Evolutionary conservation across 2,113 vertebrate species (phyloP).

Genomic region (Myotis lucifugus): DNA sequence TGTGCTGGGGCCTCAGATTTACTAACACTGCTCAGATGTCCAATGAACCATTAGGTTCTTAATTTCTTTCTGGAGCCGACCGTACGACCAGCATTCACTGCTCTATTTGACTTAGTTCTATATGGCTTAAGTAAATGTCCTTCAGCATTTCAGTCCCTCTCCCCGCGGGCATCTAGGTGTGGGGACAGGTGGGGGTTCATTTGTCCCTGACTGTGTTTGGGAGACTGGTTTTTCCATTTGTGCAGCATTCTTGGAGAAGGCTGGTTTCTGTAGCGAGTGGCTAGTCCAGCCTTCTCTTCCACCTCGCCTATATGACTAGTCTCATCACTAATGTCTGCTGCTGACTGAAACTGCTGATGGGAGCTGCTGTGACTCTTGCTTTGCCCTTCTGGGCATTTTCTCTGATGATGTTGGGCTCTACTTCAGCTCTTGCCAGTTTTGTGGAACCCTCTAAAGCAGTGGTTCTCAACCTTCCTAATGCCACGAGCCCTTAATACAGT

Average conservation of each 20-base stretch:
- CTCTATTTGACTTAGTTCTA: background rate
- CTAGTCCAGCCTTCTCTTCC: background rate
- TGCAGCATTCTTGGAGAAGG: background rate
- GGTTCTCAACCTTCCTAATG: too few relatives aligned
- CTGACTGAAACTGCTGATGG: background rate
- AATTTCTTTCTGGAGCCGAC: background rate
- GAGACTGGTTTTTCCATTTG: background rate
- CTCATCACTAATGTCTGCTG: background rate
- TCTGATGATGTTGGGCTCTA: background rate
- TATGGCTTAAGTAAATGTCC: background rate
- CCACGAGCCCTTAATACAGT: too few relatives aligned
- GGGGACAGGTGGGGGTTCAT: background rate
- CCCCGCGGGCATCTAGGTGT: background rate
- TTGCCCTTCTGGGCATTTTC: background rate
- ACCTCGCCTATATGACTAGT: background rate
- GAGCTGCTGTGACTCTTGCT: background rate
- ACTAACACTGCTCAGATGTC: background rate
- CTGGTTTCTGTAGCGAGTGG: background rate
- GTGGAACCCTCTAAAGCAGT: background rate
- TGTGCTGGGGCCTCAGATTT: background rate
- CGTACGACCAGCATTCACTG: background rate
- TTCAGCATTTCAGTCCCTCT: background rate
- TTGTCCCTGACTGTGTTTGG: background rate
- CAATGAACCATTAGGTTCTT: background rate
- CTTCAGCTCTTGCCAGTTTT: background rate